A percentile compares a stretch with the other conserved stretches of the same genome.
Conservation (phyloP, 2,113 vertebrate genomes). For the Osmerus eperlanus region DNA sequence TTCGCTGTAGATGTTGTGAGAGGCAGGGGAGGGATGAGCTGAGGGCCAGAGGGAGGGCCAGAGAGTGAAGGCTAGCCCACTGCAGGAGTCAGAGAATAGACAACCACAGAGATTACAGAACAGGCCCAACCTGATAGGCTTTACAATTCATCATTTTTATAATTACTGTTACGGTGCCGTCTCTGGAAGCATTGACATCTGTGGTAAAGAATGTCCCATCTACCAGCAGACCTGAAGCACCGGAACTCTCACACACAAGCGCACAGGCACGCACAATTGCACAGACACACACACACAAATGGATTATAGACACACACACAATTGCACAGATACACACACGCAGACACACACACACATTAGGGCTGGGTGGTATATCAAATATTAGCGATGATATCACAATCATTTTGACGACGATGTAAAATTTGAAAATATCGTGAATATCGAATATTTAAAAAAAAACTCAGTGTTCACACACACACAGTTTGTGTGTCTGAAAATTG, state of each 20-base stretch:
- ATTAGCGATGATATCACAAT: background rate
- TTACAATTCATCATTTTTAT: background rate
- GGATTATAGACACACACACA: background rate
- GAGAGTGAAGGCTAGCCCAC: slow-evolving; percentile 30
- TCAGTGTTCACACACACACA: too few species aligned
- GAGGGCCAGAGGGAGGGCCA: slow-evolving; percentile 34
- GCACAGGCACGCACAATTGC: too few species aligned
- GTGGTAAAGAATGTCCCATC: background rate
- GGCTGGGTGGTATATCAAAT: too few species aligned
- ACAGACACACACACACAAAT: too few species aligned
- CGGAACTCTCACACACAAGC: too few species aligned
- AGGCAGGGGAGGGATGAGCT: slow-evolving; percentile 10
- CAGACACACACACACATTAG: background rate
- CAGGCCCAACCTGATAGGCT: background rate
- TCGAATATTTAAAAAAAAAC: too few species aligned
- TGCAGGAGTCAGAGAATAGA: slow-evolving; percentile 15
- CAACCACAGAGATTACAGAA: background rate
- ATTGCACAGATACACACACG: background rate
- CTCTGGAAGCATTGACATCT: too few species aligned
- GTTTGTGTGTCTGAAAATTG: too few species aligned
- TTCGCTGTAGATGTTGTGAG: too few species aligned
- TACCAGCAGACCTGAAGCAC: too few species aligned
- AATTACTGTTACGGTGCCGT: background rate
- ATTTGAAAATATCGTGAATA: too few species aligned
- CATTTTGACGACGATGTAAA: too few species aligned